A percentile compares a stretch with the other conserved stretches of the same genome.
These are phyloP conservation scores for Dicyrtoma fusca DNA, from an alignment of 2,888 invertebrate genomes.

Conservation along the genomic window DNA sequence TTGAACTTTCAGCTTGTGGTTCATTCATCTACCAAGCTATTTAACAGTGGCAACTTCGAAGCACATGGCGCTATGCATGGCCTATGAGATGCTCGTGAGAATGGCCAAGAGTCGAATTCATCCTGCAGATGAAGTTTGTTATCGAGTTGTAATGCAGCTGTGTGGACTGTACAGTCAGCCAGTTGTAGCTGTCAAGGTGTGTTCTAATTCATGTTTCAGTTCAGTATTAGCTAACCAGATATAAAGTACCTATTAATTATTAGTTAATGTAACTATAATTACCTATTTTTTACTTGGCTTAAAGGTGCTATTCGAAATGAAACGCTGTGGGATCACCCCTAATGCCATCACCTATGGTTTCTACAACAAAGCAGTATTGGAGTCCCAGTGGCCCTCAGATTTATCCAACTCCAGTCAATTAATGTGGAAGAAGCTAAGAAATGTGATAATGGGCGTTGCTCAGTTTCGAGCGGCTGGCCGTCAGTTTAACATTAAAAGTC, in stretches of 20 bases:
- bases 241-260: too few relatives aligned
- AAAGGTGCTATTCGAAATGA: constrained; percentile 80
- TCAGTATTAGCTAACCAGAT: too few relatives aligned
- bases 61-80: constrained; percentile 76
- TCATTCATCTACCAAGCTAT: constrained; percentile 90
- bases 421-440: constrained; percentile 89
- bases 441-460: constrained; percentile 69
- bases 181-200: constrained; percentile 82
- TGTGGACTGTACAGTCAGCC: constrained; percentile 95
- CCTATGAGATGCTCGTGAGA: constrained; percentile 83
- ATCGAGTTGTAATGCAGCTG: constrained; percentile 96
- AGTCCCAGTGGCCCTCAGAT: constrained; percentile 91
- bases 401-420: constrained; percentile 75
- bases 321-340: constrained; percentile 87
- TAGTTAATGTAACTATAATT: too few relatives aligned
- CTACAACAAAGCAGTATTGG: constrained; percentile 81
- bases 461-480: constrained; percentile 81
- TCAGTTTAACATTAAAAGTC: constrained; percentile 46
- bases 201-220: not conserved
- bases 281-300: not conserved
- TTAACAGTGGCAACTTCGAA: constrained; percentile 70
- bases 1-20: constrained; percentile 74
- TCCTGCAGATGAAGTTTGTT: constrained; percentile 95
- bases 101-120: constrained; percentile 81
- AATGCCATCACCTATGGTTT: constrained; percentile 98